A percentile compares a stretch with the other conserved stretches of the same genome.
phyloP scores from a whole-genome alignment of 2,888 invertebrate species.

The Lasioglossum figueresi region DNA sequence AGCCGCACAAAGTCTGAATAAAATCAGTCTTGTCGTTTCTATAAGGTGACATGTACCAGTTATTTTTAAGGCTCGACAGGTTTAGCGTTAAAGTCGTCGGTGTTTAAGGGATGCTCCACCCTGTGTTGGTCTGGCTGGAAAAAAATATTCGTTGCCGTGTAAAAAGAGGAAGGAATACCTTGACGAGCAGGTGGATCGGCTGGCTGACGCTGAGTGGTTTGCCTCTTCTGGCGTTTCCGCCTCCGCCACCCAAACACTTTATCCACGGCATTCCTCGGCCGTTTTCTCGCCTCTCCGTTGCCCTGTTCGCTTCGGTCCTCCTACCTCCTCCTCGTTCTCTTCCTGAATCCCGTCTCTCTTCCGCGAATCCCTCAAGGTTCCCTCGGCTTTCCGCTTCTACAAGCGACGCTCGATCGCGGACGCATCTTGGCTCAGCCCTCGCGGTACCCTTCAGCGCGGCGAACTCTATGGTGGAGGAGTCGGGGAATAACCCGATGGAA shows the following conservation, averaged over 20 bases:
- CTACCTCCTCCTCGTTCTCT: conserved; percentile 23
- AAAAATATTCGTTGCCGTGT: conserved; percentile 8
- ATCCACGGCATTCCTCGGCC: conserved; percentile 82
- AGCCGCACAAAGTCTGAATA: too few species aligned
- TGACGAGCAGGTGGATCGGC: conserved; percentile 83
- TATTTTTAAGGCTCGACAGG: too few species aligned
- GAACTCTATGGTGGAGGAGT: conserved; percentile 12
- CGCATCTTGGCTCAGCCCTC: conserved; percentile 49
- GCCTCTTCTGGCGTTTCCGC: conserved; percentile 80
- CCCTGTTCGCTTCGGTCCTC: conserved; percentile 55
- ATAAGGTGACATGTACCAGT: too few species aligned
- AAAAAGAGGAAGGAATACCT: conserved; percentile 72
- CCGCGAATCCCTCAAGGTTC: conserved; percentile 52
- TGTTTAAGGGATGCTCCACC: not conserved
- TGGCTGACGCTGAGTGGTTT: conserved; percentile 83
- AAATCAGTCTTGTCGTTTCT: too few species aligned
- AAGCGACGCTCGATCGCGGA: conserved; percentile 32
- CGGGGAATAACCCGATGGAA: not conserved
- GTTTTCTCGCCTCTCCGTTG: conserved; percentile 65
- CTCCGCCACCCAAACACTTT: conserved; percentile 82
- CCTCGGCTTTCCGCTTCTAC: conserved; percentile 57
- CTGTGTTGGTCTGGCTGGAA: not conserved
- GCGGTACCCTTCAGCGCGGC: not conserved
- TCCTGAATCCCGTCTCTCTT: conserved; percentile 33
- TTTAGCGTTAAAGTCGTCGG: not conserved